phyloP scores from a whole-genome alignment of 2,113 vertebrate species.

The Anguilla japonica region DNA sequence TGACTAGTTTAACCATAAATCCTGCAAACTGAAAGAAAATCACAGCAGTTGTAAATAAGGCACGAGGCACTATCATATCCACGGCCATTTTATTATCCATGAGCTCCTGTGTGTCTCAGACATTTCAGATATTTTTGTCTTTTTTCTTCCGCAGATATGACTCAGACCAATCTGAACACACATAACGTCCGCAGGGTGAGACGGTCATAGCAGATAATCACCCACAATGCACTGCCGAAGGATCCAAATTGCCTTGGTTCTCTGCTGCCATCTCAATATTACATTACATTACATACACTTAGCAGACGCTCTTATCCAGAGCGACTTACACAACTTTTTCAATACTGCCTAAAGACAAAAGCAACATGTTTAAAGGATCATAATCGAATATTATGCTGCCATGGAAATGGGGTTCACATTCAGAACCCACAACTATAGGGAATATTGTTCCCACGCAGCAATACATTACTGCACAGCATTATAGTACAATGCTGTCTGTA shows the following conservation, averaged over 20 bases:
- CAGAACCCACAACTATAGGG: background rate
- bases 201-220: background rate
- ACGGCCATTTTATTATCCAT: background rate
- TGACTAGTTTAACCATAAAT: background rate
- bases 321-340: too few species aligned
- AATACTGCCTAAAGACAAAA: background rate
- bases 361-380: background rate
- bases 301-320: too few species aligned
- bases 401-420: background rate
- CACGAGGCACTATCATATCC: background rate
- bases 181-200: conserved; percentile 12
- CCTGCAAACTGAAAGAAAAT: background rate
- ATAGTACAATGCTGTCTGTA: background rate
- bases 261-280: background rate
- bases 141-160: conserved; percentile 53
- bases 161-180: conserved; percentile 53
- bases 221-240: background rate
- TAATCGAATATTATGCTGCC: background rate
- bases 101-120: background rate
- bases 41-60: background rate
- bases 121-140: background rate
- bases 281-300: too few species aligned
- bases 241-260: background rate
- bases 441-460: background rate
- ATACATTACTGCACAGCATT: background rate